These are phyloP conservation scores for Brenthis daphne DNA, from an alignment of 2,888 invertebrate genomes.

Conservation along the genomic window DNA sequence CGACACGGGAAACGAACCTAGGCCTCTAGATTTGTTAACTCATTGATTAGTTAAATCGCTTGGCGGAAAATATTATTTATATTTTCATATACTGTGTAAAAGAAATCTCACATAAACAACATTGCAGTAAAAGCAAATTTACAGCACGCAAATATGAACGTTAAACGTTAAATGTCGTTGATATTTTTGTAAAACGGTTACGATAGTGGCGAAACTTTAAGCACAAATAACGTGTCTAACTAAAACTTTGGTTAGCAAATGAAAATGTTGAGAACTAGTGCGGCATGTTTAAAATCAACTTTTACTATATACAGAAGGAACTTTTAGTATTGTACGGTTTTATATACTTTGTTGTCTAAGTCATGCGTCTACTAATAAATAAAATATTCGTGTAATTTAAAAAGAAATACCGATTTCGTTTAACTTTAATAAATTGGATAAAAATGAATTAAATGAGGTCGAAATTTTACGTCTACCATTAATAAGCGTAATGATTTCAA, in stretches of 20 bases:
- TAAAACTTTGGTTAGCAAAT: conserved; percentile 19
- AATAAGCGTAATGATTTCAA: no score
- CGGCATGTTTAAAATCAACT: conserved; percentile 19
- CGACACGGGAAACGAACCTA: no score
- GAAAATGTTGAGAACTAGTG: conserved; percentile 17
- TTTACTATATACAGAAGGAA: conserved; percentile 5
- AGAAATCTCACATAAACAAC: background rate
- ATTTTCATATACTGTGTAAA: background rate
- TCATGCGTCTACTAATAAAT: no score
- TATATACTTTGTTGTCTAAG: no score
- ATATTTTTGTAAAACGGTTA: conserved; percentile 13
- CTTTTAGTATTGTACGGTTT: background rate
- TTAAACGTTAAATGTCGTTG: conserved; percentile 14
- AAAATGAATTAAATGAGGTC: no score
- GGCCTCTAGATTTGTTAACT: no score
- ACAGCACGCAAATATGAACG: conserved; percentile 1
- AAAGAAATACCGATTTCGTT: no score
- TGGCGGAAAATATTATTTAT: no score
- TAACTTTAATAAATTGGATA: no score
- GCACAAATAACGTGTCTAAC: conserved; percentile 16
- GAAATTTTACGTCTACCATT: no score
- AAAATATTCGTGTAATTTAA: no score
- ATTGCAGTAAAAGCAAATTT: background rate
- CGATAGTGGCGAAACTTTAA: conserved; percentile 7
- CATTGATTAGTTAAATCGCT: no score